Conservation (phyloP, 2,113 vertebrate species). For the Cryptotis parvus region DNA sequence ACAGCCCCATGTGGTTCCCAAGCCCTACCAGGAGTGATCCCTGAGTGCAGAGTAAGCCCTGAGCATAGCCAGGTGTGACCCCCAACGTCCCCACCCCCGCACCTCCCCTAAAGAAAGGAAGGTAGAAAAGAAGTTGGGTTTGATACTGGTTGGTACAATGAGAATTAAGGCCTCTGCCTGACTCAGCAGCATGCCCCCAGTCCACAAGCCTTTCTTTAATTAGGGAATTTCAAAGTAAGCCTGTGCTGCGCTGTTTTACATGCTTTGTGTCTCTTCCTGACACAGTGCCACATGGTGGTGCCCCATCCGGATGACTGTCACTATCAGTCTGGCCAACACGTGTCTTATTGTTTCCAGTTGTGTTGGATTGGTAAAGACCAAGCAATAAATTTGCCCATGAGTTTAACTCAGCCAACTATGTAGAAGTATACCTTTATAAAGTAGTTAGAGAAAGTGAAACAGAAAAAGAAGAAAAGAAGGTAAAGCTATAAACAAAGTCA, state of each 20-base stretch:
- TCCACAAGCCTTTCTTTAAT: neutral
- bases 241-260: neutral
- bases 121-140: neutral
- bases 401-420: neutral
- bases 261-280: neutral
- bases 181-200: rapidly evolving
- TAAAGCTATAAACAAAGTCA: neutral
- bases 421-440: slow-evolving; percentile 20
- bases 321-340: neutral
- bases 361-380: slow-evolving; percentile 28
- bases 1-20: no score
- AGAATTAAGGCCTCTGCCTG: neutral
- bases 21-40: no score
- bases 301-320: neutral
- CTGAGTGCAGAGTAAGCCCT: no score
- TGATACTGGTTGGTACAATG: neutral
- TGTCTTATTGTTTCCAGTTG: neutral
- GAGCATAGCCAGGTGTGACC: no score
- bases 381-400: neutral
- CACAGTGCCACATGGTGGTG: neutral
- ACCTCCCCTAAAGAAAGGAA: no score
- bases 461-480: neutral
- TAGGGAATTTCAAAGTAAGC: neutral
- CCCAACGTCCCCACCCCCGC: no score
- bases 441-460: neutral